A percentile compares a stretch with the other conserved stretches of the same genome.
phyloP scores from a whole-genome alignment of 2,113 vertebrate genomes.

The Salvator merianae region DNA sequence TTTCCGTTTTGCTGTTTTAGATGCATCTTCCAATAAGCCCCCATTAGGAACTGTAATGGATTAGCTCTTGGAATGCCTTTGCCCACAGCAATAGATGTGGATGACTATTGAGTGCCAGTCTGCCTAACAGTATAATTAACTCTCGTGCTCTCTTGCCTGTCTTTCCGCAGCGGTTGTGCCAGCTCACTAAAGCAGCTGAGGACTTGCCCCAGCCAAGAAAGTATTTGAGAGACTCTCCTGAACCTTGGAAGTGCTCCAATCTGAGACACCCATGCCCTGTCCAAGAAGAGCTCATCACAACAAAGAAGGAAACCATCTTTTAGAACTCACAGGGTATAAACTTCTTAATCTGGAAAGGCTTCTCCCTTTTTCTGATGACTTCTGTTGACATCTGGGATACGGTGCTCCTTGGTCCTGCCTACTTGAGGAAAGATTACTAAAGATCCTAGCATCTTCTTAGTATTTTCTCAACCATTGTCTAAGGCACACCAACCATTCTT shows the following conservation, averaged over 20 bases:
- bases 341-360: neutral
- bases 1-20: neutral
- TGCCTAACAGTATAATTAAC: constrained; percentile 51
- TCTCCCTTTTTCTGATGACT: constrained; percentile 9
- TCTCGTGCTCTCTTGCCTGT: constrained; percentile 4
- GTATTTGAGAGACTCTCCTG: rapidly evolving
- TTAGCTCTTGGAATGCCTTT: constrained; percentile 6
- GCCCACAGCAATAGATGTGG: constrained; percentile 13
- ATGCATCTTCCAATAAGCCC: neutral
- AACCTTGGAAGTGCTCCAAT: neutral
- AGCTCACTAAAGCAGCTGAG: constrained; percentile 68
- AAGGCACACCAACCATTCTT: constrained; percentile 1
- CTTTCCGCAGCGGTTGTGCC: constrained; percentile 66
- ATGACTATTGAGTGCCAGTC: constrained; percentile 25
- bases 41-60: neutral
- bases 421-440: neutral
- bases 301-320: constrained; percentile 75
- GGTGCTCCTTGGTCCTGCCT: neutral
- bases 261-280: neutral
- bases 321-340: constrained; percentile 36
- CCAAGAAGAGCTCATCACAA: constrained; percentile 61
- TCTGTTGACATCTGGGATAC: constrained; percentile 30
- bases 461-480: neutral
- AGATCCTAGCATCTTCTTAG: neutral
- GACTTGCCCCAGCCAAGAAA: constrained; percentile 71